A percentile compares a stretch with the other conserved stretches of the same genome.
These are phyloP conservation scores for Drosophila recens DNA, from an alignment of 2,888 invertebrate species.

Conservation along the genomic window DNA sequence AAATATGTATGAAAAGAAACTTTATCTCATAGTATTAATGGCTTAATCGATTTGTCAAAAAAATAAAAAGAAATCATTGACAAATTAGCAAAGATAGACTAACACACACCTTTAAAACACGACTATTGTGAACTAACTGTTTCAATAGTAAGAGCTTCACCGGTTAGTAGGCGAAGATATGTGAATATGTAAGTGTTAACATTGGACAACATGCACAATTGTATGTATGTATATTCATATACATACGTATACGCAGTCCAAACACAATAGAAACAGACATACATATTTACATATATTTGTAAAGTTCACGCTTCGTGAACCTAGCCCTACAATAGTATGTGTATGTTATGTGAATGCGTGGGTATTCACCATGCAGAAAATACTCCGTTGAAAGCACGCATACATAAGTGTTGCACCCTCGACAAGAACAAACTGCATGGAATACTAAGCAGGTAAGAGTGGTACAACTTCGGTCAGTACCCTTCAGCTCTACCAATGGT, in stretches of 20 bases:
- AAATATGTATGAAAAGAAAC: neutral
- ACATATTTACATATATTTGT: constrained; percentile 19
- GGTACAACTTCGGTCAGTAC: neutral
- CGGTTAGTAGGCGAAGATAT: constrained; percentile 15
- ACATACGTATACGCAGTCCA: neutral
- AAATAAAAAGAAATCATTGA: neutral
- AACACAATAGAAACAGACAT: constrained; percentile 12
- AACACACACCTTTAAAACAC: constrained; percentile 17
- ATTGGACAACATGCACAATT: neutral
- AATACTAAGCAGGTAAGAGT: constrained; percentile 7
- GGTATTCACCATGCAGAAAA: constrained; percentile 4
- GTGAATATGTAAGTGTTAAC: constrained; percentile 2
- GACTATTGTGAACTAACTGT: constrained; percentile 38
- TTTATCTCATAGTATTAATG: constrained; percentile 2
- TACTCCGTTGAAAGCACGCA: neutral
- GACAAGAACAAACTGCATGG: neutral
- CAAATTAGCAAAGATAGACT: neutral
- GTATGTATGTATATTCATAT: neutral
- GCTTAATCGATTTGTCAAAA: constrained; percentile 16
- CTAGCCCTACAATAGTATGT: constrained; percentile 5
- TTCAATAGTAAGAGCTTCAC: constrained; percentile 32
- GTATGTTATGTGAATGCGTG: neutral
- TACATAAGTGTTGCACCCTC: constrained; percentile 3
- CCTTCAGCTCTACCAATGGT: neutral
- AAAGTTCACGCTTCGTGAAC: constrained; percentile 53